A percentile compares a stretch with the other conserved stretches of the same genome.
phyloP scores from a whole-genome alignment of 2,797 vertebrate genomes.

The Bucorvus abyssinicus region DNA sequence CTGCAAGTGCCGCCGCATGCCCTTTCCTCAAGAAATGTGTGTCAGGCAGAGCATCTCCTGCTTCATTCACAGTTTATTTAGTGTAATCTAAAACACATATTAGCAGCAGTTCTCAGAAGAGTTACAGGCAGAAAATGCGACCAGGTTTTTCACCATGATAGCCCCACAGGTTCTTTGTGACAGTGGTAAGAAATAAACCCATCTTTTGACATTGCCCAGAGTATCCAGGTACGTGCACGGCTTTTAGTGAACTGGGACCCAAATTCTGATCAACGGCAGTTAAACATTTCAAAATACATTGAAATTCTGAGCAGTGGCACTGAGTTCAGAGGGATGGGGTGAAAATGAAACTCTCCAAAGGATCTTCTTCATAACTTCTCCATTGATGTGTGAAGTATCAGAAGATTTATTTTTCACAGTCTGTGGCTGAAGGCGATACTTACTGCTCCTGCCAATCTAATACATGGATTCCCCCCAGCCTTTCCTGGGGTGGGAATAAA shows the following conservation, averaged over 20 bases:
- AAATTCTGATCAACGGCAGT: neutral
- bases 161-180: neutral
- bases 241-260: neutral
- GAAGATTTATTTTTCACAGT: neutral
- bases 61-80: slow-evolving; percentile 32
- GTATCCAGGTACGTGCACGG: neutral
- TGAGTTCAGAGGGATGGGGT: neutral
- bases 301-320: neutral
- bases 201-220: neutral
- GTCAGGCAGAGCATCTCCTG: neutral
- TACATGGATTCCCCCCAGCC: neutral
- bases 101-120: neutral
- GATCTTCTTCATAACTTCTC: neutral
- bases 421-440: neutral
- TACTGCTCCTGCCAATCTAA: neutral
- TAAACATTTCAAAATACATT: neutral
- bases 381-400: neutral
- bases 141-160: neutral
- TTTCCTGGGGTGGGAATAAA: neutral
- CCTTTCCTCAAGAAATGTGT: neutral
- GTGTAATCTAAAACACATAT: neutral
- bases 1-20: neutral
- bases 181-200: neutral
- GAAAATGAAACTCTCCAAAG: neutral
- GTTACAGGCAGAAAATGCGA: neutral